Conservation (phyloP, 2,797 vertebrate genomes). For the Anabas testudineus region DNA sequence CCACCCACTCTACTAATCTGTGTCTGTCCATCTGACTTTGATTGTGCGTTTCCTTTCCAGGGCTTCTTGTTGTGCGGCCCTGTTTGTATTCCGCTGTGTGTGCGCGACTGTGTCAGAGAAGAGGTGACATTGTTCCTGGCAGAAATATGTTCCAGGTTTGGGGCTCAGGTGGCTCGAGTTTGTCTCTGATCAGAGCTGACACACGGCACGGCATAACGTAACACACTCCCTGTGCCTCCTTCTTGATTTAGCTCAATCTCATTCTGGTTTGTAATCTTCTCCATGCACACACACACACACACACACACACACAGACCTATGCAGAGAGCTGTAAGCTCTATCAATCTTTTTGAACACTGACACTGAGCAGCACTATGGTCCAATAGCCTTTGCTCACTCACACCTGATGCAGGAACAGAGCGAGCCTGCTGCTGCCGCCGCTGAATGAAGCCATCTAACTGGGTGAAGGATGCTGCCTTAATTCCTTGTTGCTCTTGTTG, state of each 20-base stretch:
- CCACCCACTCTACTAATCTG: neutral
- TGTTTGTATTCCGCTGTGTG: constrained; percentile 19
- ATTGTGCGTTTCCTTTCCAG: constrained; percentile 17
- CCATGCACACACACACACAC: constrained; percentile 8
- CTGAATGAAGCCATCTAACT: constrained; percentile 28
- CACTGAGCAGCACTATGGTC: constrained; percentile 36
- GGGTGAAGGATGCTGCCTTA: constrained; percentile 2
- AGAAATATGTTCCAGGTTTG: constrained; percentile 66
- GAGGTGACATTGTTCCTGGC: constrained; percentile 62
- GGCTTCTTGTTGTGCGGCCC: constrained; percentile 8
- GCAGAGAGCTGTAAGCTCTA: constrained; percentile 31
- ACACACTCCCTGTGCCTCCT: constrained; percentile 52
- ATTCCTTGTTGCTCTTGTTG: constrained; percentile 8
- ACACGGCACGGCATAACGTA: constrained; percentile 39
- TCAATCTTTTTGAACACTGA: constrained; percentile 56
- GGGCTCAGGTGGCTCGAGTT: constrained; percentile 73
- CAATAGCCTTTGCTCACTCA: constrained; percentile 43
- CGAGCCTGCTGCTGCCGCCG: constrained; percentile 3
- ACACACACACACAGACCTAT: neutral
- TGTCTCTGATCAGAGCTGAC: constrained; percentile 68
- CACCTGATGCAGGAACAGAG: constrained; percentile 54
- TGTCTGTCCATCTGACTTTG: constrained; percentile 13
- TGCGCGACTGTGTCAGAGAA: constrained; percentile 26
- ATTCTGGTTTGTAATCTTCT: constrained; percentile 49
- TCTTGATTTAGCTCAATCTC: constrained; percentile 65